Evolutionary conservation across 2,888 invertebrate genomes (phyloP), one percentile per base, ranked within the genome.

Genomic region (Neoitamus cyanurus): DNA sequence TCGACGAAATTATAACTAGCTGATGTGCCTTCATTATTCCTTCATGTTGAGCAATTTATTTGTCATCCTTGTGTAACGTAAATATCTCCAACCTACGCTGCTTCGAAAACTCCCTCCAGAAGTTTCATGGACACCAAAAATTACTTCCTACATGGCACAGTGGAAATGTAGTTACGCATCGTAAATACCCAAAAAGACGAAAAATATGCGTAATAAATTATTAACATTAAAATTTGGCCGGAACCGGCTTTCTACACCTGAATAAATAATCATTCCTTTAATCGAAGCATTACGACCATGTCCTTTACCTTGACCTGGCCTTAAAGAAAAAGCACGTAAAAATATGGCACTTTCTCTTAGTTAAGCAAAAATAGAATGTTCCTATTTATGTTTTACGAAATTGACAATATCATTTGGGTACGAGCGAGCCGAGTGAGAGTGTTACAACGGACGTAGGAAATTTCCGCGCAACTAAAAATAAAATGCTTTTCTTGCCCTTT

Each of bases 391-490:
- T 75, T n/a, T 30, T 20, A n/a, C 11, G 36, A 37, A 75, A 37
- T 42, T 75, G 37, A 75, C 75, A 25, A 75, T 11, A 37, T 28
- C 28, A 42, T 42, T 37, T 25, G 15, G 73, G 36, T 11, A 75
- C 25, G 31, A 7, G 20, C n/a, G 15, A 30, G 7, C 9, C 25
- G 58, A 58, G 46, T 58, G 46, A 46, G 46, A 34, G 37, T 11
- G 31, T 80, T 48, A 20, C 15, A 31, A 58, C 20, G 31, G 30
- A 31, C 31, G 58, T 58, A 58, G 78, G 34, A n/a, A 58, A 46
- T 58, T 80, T 80, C 58, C 48, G 78, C 58, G 58, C 34, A 34
- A 80, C 58, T 80, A 80, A 58, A 80, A 80, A 80, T 80, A 80
- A 48, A 31, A 58, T 48, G 31, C 48, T 48, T 78, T 77, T 30